Percentiles rank a stretch among this genome's conserved stretches.
phyloP scores from a whole-genome alignment of 2,113 vertebrate genomes.

The Etheostoma cragini region DNA sequence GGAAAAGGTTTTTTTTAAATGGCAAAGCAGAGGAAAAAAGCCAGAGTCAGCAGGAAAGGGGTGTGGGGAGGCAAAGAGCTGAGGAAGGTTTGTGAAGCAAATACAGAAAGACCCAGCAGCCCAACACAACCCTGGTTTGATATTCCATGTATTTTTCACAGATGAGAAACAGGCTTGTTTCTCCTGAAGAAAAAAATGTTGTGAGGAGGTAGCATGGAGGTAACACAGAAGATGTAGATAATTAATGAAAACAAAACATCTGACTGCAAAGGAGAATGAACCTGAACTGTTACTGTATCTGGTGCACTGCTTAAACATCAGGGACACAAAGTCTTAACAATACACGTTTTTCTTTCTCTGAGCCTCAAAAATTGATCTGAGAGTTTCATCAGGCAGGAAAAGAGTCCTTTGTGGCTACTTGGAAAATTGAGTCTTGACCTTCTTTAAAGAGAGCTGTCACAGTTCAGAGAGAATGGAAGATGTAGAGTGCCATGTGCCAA shows the following conservation, averaged over 20 bases:
- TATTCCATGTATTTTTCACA: constrained; percentile 36
- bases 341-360: constrained; percentile 18
- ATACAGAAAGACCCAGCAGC: constrained; percentile 45
- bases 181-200: constrained; percentile 27
- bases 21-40: constrained; percentile 50
- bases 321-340: constrained; percentile 42
- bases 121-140: constrained; percentile 25
- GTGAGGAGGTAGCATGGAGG: constrained; percentile 5
- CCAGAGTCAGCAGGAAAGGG: constrained; percentile 68
- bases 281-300: constrained; percentile 1
- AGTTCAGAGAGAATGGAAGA: constrained; percentile 47
- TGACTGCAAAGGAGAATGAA: constrained; percentile 10
- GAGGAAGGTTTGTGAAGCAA: constrained; percentile 53
- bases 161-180: constrained; percentile 54
- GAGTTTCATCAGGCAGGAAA: constrained; percentile 47
- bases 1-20: constrained; percentile 50
- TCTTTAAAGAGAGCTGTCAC: constrained; percentile 45
- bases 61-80: background rate
- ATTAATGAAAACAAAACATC: constrained; percentile 17
- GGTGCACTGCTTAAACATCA: constrained; percentile 36
- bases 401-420: constrained; percentile 50
- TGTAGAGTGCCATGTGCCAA: constrained; percentile 59
- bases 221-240: constrained; percentile 1
- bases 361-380: constrained; percentile 42
- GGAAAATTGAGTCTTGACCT: constrained; percentile 62